These are phyloP conservation scores for Nomada goodeniana DNA, from an alignment of 2,888 invertebrate genomes.

Conservation along the genomic window DNA sequence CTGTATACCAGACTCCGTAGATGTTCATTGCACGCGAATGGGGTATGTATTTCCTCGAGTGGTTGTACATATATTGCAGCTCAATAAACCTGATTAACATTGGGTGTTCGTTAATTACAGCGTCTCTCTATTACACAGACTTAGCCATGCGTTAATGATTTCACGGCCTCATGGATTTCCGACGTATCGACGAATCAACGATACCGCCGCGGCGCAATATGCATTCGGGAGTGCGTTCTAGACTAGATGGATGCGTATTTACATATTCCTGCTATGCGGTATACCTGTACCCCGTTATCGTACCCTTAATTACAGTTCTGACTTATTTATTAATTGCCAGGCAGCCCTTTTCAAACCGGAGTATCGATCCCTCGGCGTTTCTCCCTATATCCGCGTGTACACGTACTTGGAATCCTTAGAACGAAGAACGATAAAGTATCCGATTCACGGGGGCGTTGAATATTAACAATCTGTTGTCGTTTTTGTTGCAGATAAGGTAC, in stretches of 20 bases:
- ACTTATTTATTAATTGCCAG: slow-evolving; percentile 56
- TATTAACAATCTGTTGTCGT: background rate
- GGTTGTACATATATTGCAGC: slow-evolving; percentile 62
- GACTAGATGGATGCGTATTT: slow-evolving; percentile 49
- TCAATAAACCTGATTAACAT: slow-evolving; percentile 74
- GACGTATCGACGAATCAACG: slow-evolving; percentile 62
- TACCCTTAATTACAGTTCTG: slow-evolving; percentile 44
- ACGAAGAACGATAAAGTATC: background rate
- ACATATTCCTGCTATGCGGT: slow-evolving; percentile 35
- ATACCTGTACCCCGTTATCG: slow-evolving; percentile 41
- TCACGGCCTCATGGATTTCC: slow-evolving; percentile 61
- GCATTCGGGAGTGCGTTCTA: slow-evolving; percentile 57
- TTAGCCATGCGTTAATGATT: slow-evolving; percentile 72
- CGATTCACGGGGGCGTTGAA: slow-evolving; percentile 3
- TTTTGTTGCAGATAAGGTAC: slow-evolving; percentile 58
- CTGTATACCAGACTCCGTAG: slow-evolving; percentile 3
- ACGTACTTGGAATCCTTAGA: background rate
- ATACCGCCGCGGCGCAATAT: slow-evolving; percentile 59
- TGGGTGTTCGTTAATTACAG: slow-evolving; percentile 72
- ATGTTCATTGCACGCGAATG: slow-evolving; percentile 18
- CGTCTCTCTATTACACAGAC: slow-evolving; percentile 67
- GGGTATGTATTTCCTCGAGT: slow-evolving; percentile 47
- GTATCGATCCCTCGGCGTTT: background rate
- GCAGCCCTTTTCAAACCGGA: slow-evolving; percentile 33
- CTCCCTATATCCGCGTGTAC: background rate